Evolutionary conservation across 2,888 invertebrate genomes (phyloP), one percentile per base, ranked within the genome.

Genomic region (Lochmaea crataegi): DNA sequence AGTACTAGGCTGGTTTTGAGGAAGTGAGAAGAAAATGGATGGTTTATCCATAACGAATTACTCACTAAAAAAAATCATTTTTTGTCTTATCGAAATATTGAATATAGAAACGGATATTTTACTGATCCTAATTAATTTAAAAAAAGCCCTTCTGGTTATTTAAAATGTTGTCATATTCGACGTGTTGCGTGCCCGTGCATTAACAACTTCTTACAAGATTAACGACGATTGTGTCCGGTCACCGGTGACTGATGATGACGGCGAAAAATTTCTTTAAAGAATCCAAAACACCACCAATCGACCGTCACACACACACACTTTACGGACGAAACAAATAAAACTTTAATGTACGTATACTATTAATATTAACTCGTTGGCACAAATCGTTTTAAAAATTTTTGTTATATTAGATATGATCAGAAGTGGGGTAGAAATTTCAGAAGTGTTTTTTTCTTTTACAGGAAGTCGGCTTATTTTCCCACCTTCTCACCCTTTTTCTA

Each of bases 261-360:
- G 7, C 32, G 32, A 60, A 60, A 60, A 60, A 60, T 60, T 38
- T 60, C 60, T 60, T 60, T 26, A 32, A 32, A 60, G 58, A 32
- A 60, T 32, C 58, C 58, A 32, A 60, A 60, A 22, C 22, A 60
- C 14, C 38, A 60, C 14, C 38, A 60, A 60, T n/a, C 10, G 3
- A 57, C 57, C 18, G 22, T 22, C 32, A 32, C 60, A 60, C 60
- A 60, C 22, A 14, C 11, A 32, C 58, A 60, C 58, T 60, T 60
- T 60, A 60, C 32, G 26, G 14, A 26, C 32, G 58, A 60, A 60
- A 60, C 32, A 60, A 60, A 60, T 60, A 60, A 60, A 60, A 60
- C 6, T 32, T n/a, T 60, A 60, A 60, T 60, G 26, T 60, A 60
- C n/a, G 60, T 38, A 60, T 26, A 38, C 14, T n/a, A n/a, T n/a